These are phyloP conservation scores for Peromyscus attwateri DNA, from an alignment of 2,797 vertebrate species.

Conservation along the genomic window DNA sequence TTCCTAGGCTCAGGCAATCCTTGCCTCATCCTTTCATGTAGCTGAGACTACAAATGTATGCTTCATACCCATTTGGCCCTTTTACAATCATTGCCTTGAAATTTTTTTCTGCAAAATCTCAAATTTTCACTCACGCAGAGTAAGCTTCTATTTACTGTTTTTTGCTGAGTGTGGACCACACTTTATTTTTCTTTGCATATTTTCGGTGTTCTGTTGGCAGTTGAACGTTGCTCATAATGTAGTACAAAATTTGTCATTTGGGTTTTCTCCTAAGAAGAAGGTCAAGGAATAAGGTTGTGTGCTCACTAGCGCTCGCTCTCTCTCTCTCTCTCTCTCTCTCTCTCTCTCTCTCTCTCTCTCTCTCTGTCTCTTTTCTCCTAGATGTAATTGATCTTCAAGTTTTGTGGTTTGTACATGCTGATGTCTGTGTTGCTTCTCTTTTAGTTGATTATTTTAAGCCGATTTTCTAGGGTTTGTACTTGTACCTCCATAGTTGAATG, in stretches of 20 bases:
- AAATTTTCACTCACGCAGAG: not conserved
- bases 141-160: not conserved
- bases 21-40: not conserved
- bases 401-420: not conserved
- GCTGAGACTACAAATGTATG: not conserved
- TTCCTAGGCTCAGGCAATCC: not conserved
- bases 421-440: not conserved
- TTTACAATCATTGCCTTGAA: slow-evolving; percentile 28
- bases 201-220: slow-evolving; percentile 45
- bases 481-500: not conserved
- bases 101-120: slow-evolving; percentile 10
- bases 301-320: too few species aligned
- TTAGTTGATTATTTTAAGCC: not conserved
- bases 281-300: not conserved
- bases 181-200: not conserved
- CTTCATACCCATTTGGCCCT: not conserved
- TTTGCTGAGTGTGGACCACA: not conserved
- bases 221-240: not conserved
- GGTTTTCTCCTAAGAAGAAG: not conserved
- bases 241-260: not conserved
- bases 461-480: not conserved
- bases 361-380: not conserved
- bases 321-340: too few species aligned
- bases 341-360: not conserved
- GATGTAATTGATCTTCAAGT: not conserved